Conservation (phyloP, 2,888 invertebrate species). For the Penaeus monodon region DNA sequence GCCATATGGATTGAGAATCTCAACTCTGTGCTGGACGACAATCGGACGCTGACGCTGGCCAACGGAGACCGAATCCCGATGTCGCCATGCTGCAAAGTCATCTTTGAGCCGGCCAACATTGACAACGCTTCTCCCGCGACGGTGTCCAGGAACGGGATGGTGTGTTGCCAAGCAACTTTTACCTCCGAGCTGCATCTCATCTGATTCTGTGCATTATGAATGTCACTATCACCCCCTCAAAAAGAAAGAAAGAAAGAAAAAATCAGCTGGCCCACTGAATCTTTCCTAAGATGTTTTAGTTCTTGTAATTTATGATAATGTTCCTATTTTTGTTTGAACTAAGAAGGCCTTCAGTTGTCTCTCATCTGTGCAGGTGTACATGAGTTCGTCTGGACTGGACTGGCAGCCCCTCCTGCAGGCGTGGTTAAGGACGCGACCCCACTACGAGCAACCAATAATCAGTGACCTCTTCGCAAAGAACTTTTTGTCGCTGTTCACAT, state of each 20-base stretch:
- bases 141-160: slow-evolving; percentile 92
- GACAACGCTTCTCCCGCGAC: slow-evolving; percentile 98
- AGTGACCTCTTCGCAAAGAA: slow-evolving; percentile 81
- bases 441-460: slow-evolving; percentile 77
- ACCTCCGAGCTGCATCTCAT: too few species aligned
- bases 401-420: slow-evolving; percentile 91
- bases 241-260: too few species aligned
- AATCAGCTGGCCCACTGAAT: too few species aligned
- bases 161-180: slow-evolving; percentile 68
- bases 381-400: slow-evolving; percentile 95
- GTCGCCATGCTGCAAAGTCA: slow-evolving; percentile 93
- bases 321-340: too few species aligned
- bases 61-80: slow-evolving; percentile 95
- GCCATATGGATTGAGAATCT: slow-evolving; percentile 99
- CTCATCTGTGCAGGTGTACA: slow-evolving; percentile 78
- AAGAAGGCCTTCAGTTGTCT: too few species aligned
- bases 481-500: slow-evolving; percentile 81
- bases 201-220: too few species aligned
- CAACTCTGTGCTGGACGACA: slow-evolving; percentile 96
- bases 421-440: slow-evolving; percentile 80
- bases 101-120: slow-evolving; percentile 97
- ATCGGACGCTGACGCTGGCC: slow-evolving; percentile 92
- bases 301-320: too few species aligned
- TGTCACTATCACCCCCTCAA: too few species aligned
- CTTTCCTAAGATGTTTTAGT: too few species aligned